Evolutionary conservation across 1,140 invertebrate genomes (phyloP), one percentile per base, ranked within the genome.

Genomic region (Grapholita molesta): DNA sequence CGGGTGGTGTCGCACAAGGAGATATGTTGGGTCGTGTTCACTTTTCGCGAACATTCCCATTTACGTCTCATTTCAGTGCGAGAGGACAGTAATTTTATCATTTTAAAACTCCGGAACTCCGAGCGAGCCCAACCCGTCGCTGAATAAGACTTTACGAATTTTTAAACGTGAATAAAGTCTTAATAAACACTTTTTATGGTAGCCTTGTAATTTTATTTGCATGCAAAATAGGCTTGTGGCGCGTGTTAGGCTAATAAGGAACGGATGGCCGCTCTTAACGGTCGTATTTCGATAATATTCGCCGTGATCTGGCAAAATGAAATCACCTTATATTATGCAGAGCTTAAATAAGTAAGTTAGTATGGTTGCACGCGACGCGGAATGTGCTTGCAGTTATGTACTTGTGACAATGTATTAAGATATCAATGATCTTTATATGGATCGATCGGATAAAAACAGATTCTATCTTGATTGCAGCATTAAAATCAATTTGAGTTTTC

Each of bases 121-220:
- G 82, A 80, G 80, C 83, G 85, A 80, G 78, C 80, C 73, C 72
- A 66, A 52, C 52, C 64, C 57, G 67, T 55, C 75, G 75, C 73
- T 84, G 83, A 89, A 80, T 89, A 88, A 87, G 84, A 86, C 82
- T 85, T 89, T 86, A 89, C 78, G 82, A 84, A 86, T 84, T 86
- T 84, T 89, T 87, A 86, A 89, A 86, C 42, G 72, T 75, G 70
- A 81, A 87, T 87, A 84, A 88, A 87, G 84, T 84, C 83, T 88
- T 86, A 85, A 87, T 85, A 90, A 87, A 85, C 75, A 72, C 73
- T 86, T 76, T 86, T 88, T 86, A 88, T 88, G 86, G 80, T 78
- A 73, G 79, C 74, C 76, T 83, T 84, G 78, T 78, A 83, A 81
- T 87, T 85, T 88, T 88, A 88, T 88, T 87, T 80, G 79, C 80